phyloP scores from a whole-genome alignment of 2,888 invertebrate species.

The Notodonta ziczac region DNA sequence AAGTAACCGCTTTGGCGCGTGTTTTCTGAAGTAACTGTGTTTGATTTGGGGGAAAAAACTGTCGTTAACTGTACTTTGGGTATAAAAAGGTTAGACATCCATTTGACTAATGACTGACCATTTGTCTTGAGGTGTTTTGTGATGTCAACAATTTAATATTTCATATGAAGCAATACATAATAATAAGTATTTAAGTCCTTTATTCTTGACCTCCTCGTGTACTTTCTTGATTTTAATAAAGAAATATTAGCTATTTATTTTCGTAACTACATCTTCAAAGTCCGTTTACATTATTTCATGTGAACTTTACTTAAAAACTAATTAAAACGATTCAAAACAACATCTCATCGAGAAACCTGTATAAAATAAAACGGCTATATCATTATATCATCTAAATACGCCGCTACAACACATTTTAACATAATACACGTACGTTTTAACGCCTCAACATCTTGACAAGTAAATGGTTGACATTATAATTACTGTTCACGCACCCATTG shows the following conservation, averaged over 20 bases:
- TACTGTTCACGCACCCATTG: conserved; percentile 65
- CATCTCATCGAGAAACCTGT: conserved; percentile 31
- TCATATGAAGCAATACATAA: not conserved
- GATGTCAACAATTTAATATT: conserved; percentile 3
- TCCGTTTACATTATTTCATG: not conserved
- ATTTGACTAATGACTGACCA: not conserved
- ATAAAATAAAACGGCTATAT: conserved; percentile 36
- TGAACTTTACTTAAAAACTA: conserved; percentile 3
- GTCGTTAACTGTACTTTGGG: conserved; percentile 6
- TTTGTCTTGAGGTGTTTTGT: not conserved
- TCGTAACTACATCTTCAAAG: not conserved
- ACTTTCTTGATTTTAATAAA: not conserved
- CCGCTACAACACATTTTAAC: conserved; percentile 42
- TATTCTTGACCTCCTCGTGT: not conserved
- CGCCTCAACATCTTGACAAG: conserved; percentile 59
- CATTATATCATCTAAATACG: conserved; percentile 45
- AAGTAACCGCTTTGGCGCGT: conserved; percentile 38
- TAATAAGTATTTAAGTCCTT: not conserved
- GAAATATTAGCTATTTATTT: not conserved
- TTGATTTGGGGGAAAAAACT: conserved; percentile 18
- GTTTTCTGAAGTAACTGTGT: conserved; percentile 21
- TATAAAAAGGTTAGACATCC: not conserved
- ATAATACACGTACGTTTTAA: conserved; percentile 22
- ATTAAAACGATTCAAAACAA: conserved; percentile 28
- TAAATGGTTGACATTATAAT: conserved; percentile 70